Percentiles rank a stretch among this genome's conserved stretches.
Conservation (phyloP, 2,888 invertebrate species). For the Caenorhabditis sp. region DNA sequence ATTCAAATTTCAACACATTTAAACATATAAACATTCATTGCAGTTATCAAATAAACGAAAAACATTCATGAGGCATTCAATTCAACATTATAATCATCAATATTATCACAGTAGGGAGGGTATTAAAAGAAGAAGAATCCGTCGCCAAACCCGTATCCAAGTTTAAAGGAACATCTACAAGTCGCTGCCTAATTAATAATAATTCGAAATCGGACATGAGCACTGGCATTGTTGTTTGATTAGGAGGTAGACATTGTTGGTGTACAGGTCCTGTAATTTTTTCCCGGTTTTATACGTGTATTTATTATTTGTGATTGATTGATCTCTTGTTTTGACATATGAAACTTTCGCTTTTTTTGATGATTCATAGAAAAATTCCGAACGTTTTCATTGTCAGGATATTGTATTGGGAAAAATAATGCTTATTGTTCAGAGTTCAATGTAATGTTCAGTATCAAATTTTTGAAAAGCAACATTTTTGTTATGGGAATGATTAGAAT, state of each 20-base stretch:
- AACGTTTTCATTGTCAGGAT: no score
- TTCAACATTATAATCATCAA: slow-evolving; percentile 6
- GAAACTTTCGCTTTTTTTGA: no score
- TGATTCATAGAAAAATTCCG: no score
- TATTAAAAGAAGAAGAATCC: background rate
- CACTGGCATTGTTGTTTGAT: slow-evolving; percentile 49
- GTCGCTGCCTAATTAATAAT: slow-evolving; percentile 5
- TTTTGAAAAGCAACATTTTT: no score
- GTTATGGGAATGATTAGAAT: no score
- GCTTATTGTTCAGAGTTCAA: no score
- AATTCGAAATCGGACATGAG: slow-evolving; percentile 31
- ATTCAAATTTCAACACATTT: background rate
- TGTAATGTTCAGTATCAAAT: no score
- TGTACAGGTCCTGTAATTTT: slow-evolving; percentile 39
- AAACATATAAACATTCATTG: background rate
- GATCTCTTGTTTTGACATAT: background rate
- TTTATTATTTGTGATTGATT: no score
- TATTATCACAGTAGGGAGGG: slow-evolving; percentile 4
- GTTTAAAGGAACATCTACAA: background rate
- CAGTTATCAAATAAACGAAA: slow-evolving; percentile 1
- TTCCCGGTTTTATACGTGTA: background rate
- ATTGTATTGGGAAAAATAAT: no score
- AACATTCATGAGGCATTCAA: slow-evolving; percentile 3
- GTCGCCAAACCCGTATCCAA: background rate
- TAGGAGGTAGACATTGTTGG: slow-evolving; percentile 42